These are phyloP conservation scores for Drosophila sp. DNA, from an alignment of 1,140 invertebrate species.

Conservation along the genomic window DNA sequence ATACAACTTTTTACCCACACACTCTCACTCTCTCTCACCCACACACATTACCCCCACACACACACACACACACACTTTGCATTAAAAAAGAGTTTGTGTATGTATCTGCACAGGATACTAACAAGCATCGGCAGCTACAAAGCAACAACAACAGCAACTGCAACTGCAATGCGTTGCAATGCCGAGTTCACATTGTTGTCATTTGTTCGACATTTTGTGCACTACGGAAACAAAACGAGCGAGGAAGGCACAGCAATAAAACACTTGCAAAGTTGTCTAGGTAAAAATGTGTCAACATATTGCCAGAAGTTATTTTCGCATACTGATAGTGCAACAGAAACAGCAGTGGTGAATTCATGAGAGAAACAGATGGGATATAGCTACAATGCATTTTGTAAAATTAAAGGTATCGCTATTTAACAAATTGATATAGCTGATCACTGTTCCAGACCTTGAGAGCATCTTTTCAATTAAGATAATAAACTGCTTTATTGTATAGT, in stretches of 20 bases:
- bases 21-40: too few relatives aligned
- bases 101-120: background rate
- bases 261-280: background rate
- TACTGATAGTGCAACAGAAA: background rate
- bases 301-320: background rate
- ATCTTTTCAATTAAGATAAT: too few relatives aligned
- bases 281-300: background rate
- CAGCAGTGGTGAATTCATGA: background rate
- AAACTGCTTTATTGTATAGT: too few relatives aligned
- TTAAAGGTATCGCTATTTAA: too few relatives aligned
- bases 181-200: conserved; percentile 24
- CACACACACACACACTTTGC: conserved; percentile 25
- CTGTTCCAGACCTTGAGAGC: too few relatives aligned
- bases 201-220: conserved; percentile 31
- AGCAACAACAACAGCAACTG: background rate
- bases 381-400: too few relatives aligned
- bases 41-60: conserved; percentile 28
- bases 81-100: background rate
- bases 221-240: background rate
- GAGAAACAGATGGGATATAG: too few relatives aligned
- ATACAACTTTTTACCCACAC: conserved; percentile 40
- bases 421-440: too few relatives aligned
- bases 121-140: background rate
- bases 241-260: background rate
- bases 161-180: too few relatives aligned